Conservation (phyloP, 1,140 invertebrate species). For the Lepidostoma basale region DNA sequence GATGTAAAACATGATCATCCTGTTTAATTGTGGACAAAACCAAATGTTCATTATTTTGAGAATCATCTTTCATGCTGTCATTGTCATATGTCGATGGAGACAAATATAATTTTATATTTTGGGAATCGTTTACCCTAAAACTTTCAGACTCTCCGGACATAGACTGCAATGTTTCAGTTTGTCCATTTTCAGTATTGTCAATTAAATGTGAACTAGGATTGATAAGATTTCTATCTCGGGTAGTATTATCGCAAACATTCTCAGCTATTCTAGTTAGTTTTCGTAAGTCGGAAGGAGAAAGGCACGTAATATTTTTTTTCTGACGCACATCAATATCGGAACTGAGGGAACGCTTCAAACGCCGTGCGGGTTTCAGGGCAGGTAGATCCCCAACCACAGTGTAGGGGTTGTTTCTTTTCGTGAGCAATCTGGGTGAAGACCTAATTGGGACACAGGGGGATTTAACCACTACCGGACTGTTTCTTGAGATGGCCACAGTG, state of each 20-base stretch:
- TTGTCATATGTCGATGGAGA: slow-evolving; percentile 7
- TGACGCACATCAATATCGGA: background rate
- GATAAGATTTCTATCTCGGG: no score
- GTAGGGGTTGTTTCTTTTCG: slow-evolving; percentile 30
- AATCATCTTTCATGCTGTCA: slow-evolving; percentile 11
- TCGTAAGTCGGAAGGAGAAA: background rate
- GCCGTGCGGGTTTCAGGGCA: background rate
- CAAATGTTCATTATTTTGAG: background rate
- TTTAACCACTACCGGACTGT: background rate
- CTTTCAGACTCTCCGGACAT: slow-evolving; percentile 4
- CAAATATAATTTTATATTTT: slow-evolving; percentile 36
- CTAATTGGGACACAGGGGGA: background rate
- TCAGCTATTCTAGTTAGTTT: background rate
- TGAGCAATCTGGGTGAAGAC: slow-evolving; percentile 4
- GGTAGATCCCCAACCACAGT: background rate
- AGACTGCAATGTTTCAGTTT: background rate
- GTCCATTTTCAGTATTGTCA: background rate
- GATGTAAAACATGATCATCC: no score
- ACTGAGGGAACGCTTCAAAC: slow-evolving; percentile 29
- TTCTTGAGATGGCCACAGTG: background rate
- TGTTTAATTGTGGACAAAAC: background rate
- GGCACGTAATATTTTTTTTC: background rate
- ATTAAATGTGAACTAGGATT: background rate
- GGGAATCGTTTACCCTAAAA: slow-evolving; percentile 23
- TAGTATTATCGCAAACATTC: no score